Evolutionary conservation across 2,113 vertebrate genomes (phyloP), one percentile per base, ranked within the genome.

Genomic region (Patagioenas fasciata): DNA sequence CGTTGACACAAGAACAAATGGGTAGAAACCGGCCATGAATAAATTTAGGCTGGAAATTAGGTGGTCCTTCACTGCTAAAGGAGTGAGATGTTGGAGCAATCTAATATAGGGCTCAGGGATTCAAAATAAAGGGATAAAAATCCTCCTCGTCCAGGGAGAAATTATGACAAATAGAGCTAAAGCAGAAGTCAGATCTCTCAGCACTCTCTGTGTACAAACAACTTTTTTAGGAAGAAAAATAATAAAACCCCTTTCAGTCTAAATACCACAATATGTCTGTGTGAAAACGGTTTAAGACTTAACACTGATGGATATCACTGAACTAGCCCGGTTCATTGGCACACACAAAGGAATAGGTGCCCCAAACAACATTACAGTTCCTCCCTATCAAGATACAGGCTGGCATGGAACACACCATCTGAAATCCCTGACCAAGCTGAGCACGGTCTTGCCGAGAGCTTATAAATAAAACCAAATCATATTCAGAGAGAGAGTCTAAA

Each of bases 1-100:
- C 72, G 94, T 93, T 95, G 89, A 92, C 93, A 96, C 73, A 36
- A 56, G 91, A 93, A 92, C 72, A 91, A 96, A 87, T 77, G 91
- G 93, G 40, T 77, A 67, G 80, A 47, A 96, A 80, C 87, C 15
- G 93, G 74, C 89, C 93, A 69, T 89, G 94, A 96, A 95, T 95
- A 91, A 95, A 94, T 93, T 85, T 34, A 85, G 62, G 70, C 62
- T 91, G 58, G 87, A 91, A 94, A 96, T 95, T 73, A 97, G 91
- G 48, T 65, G 84, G 80, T 82, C 77, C 86, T 93, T 95, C 84
- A 92, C 29, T 11, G 9, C 29, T 36, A 13, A 84, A 79, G 65
- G 53, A 71, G 15, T 14, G 61, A 84, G 53, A 78, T 95, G 77
- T 48, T 71, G 80, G 32, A 81, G 69, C 20, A 81, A 91, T 53